Conservation (phyloP, 2,113 vertebrate genomes). For the Electrona antarctica region DNA sequence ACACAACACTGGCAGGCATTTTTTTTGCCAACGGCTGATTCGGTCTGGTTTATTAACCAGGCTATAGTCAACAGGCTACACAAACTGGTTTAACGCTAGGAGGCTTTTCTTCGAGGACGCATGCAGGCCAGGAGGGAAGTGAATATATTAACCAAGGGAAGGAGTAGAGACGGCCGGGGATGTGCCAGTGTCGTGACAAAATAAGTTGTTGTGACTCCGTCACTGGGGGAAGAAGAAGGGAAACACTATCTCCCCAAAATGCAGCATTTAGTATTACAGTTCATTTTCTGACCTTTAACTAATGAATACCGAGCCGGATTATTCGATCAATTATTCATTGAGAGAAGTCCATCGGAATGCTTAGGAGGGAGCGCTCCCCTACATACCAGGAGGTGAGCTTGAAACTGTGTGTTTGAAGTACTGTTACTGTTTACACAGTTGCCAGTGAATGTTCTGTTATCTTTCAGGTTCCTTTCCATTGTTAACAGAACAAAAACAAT, state of each 20-base stretch:
- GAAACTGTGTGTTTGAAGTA: not conserved
- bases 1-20: no score
- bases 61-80: no score
- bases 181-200: no score
- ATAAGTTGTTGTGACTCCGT: no score
- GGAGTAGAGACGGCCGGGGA: no score
- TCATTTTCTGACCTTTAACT: not conserved
- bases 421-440: not conserved
- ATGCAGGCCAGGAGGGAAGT: no score
- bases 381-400: constrained; percentile 87
- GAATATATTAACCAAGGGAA: no score
- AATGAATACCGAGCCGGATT: not conserved
- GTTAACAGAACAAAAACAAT: not conserved
- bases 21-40: no score
- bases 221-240: not conserved
- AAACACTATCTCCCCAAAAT: constrained; percentile 27
- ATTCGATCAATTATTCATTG: not conserved
- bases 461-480: not conserved
- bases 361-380: constrained; percentile 73
- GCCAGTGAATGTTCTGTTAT: not conserved
- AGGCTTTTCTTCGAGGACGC: no score
- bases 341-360: constrained; percentile 72
- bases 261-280: not conserved
- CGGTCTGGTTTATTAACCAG: no score
- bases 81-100: no score